phyloP scores from a whole-genome alignment of 2,797 vertebrate genomes.

The Buphagus erythrorhynchus region DNA sequence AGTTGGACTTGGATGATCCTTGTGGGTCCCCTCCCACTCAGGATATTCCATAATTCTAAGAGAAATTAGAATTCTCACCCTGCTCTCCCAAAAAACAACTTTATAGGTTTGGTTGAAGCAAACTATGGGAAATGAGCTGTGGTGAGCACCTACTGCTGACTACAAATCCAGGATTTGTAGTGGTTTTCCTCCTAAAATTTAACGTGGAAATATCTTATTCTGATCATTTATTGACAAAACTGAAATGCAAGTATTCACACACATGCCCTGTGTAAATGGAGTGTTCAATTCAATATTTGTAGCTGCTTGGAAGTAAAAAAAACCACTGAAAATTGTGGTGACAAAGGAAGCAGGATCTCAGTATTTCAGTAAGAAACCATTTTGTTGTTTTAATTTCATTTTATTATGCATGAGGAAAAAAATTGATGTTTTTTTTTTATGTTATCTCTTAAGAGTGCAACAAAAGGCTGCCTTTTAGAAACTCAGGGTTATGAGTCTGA shows the following conservation, averaged over 20 bases:
- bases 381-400: background rate
- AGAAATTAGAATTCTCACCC: background rate
- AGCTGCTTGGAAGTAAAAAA: background rate
- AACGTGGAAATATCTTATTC: background rate
- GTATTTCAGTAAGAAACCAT: background rate
- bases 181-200: background rate
- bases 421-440: rapidly evolving
- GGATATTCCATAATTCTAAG: background rate
- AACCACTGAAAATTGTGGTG: background rate
- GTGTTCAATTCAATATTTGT: background rate
- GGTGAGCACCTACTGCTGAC: background rate
- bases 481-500: constrained; percentile 36
- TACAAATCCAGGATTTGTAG: background rate
- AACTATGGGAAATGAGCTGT: background rate
- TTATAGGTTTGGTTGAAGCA: background rate
- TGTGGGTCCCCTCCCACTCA: background rate
- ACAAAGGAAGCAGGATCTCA: background rate
- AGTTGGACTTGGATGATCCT: background rate
- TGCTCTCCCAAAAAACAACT: background rate
- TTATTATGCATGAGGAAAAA: background rate
- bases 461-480: constrained; percentile 5
- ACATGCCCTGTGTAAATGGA: background rate
- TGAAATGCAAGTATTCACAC: background rate
- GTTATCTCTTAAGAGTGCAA: background rate
- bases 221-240: background rate